Evolutionary conservation across 1,140 invertebrate species (phyloP), one percentile per base, ranked within the genome.

Genomic region (Cyphomyrmex costatus): DNA sequence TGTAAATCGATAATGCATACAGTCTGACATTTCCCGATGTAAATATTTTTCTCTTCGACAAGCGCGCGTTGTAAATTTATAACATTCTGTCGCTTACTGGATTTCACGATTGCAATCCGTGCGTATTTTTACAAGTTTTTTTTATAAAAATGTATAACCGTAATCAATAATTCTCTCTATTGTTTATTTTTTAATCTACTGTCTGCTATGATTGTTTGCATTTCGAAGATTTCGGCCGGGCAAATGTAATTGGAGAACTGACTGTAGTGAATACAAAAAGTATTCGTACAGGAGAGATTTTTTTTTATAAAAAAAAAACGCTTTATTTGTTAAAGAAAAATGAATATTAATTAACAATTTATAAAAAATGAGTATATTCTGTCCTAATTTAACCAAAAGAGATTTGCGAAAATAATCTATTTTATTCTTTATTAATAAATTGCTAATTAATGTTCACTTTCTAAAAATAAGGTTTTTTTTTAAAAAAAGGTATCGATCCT

Each of bases 1-100:
- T 82, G 53, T 61, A 61, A 83, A 73, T 74, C 68, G 68, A 83
- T 83, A 83, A 83, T 83, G 79, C 36, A 33, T 51, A 36, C 16
- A 51, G 21, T n/a, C 36, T n/a, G 68, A 73, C 24, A 46, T 83
- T 49, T 74, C 10, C 2, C 79, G 36, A 83, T 83, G 68, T 83
- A 73, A 74, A 83, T 83, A 74, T 83, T 74, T 60, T 71, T 74
- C 68, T 19, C 68, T 21, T 61, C 68, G 68, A 53, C 79, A 68
- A 58, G 49, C 36, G n/a, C 53, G 36, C 79, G 42, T 49, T 83
- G 70, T 83, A 83, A 83, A 83, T 73, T 73, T 73, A 60, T 49
- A 73, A 49, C 68, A 8, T 73, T 58, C 66, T 60, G 24, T 36
- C 79, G 66, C 24, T 73, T 82, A 73, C 36, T 73, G 36, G 51